Evolutionary conservation across 2,113 vertebrate genomes (phyloP), one percentile per base, ranked within the genome.

Genomic region (Ginglymostoma cirratum): DNA sequence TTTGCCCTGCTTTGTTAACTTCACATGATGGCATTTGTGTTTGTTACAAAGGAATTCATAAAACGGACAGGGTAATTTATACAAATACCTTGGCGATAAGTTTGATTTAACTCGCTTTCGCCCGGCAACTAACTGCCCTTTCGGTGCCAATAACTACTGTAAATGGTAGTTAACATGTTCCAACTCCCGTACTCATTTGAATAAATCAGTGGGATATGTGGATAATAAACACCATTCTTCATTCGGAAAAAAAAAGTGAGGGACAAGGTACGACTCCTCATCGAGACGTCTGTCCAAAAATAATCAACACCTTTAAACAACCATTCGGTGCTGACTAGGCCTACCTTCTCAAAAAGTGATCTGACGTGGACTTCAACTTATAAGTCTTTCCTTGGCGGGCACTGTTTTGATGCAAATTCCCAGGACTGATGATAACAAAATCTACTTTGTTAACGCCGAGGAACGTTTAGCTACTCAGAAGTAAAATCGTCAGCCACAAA

Each of bases 281-380:
- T 95, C 67, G 48, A 23, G n/a, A 38, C 69, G 34, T 19, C 38
- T 94, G 66, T n/a, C 69, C 17, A 66, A 94, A 93, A 72, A 52
- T 52, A 72, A 95, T 30, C 94, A 34, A 72, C 23, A 95, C 42
- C 21, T 76, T 95, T 72, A 95, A 95, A 52, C 45, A 95, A 45
- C 70, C 27, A 55, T 15, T 45, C 21, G 30, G 19, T 15, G 69
- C 45, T 95, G 94, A 24, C 69, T 34, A 6, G 89, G 34, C 89
- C 89, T 93, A 93, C 89, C 89, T 93, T 67, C 61, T 92, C n/a
- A 34, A 61, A 30, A 90, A 90, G 87, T 65, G 55, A 90, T 90
- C 89, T 67, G 67, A 45, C n/a, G 90, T 94, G n/a, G 34, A 21
- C 70, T 94, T 94, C 67, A 45, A 67, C 66, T 69, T 72, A 7